Percentiles rank a stretch among this genome's conserved stretches.
phyloP scores from a whole-genome alignment of 2,113 vertebrate genomes.

The Heterotis niloticus region DNA sequence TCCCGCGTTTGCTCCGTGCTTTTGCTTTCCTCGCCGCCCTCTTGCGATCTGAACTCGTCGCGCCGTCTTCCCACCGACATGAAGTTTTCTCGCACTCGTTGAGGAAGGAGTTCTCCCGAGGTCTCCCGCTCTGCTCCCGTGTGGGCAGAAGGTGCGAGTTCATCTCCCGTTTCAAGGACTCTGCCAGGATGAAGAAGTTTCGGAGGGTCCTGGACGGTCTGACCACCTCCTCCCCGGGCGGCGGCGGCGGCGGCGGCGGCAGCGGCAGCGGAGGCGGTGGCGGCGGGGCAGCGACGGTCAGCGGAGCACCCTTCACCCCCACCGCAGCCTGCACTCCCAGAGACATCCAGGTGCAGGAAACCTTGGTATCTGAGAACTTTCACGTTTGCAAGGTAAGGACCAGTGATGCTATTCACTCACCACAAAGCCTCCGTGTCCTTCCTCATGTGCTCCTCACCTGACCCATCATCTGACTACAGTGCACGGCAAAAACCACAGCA shows the following conservation, averaged over 20 bases:
- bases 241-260: conserved; percentile 55
- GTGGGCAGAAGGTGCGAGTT: conserved; percentile 22
- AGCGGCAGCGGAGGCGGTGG: conserved; percentile 71
- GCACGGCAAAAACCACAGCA: no score
- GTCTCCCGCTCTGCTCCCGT: conserved; percentile 21
- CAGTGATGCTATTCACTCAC: background rate
- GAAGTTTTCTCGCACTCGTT: conserved; percentile 48
- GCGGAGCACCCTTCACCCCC: conserved; percentile 72
- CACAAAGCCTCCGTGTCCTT: no score
- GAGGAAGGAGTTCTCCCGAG: conserved; percentile 29
- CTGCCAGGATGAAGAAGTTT: conserved; percentile 91
- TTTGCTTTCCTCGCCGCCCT: no score
- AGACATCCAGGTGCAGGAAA: conserved; percentile 85
- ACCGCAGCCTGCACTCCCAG: conserved; percentile 68
- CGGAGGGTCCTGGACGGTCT: conserved; percentile 97
- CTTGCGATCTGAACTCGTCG: background rate
- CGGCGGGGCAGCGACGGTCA: conserved; percentile 51
- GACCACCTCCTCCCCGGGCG: conserved; percentile 83
- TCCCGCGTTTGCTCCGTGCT: no score
- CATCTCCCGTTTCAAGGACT: background rate
- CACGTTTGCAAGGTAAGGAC: conserved; percentile 90
- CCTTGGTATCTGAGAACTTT: conserved; percentile 88
- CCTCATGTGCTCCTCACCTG: no score
- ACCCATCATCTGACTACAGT: no score
- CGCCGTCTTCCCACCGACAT: conserved; percentile 44